Conservation (phyloP, 35 echinoderm and acorn worm genomes). For the Heliocidaris tuberculata region DNA sequence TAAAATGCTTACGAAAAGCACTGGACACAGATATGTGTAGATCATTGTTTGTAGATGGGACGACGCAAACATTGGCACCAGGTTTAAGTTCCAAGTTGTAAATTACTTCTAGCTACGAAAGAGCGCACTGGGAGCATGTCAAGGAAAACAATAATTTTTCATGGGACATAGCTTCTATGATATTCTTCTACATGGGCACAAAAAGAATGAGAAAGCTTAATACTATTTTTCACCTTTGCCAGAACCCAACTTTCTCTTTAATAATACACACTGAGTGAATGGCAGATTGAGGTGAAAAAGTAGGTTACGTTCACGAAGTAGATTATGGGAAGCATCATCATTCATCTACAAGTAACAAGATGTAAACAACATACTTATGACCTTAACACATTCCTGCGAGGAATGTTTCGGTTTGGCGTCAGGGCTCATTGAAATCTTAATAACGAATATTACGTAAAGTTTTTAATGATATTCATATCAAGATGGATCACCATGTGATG, state of each 20-base stretch:
- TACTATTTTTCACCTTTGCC: neutral
- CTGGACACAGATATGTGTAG: too few relatives aligned
- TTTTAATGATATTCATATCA: neutral
- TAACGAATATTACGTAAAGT: neutral
- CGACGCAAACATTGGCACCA: too few relatives aligned
- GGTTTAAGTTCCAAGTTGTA: too few relatives aligned
- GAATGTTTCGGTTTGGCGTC: neutral
- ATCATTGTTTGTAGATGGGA: too few relatives aligned
- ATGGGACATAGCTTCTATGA: too few relatives aligned
- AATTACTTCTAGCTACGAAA: too few relatives aligned
- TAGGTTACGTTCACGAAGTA: neutral
- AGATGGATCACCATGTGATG: neutral
- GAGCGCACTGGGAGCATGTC: too few relatives aligned
- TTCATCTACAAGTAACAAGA: neutral
- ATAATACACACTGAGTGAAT: neutral
- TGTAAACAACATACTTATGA: slow-evolving; percentile 18
- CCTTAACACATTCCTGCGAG: slow-evolving; percentile 7
- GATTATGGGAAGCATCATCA: neutral
- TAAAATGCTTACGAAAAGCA: too few relatives aligned
- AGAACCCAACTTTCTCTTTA: neutral
- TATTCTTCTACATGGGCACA: too few relatives aligned
- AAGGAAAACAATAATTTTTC: too few relatives aligned
- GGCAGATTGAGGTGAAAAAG: neutral
- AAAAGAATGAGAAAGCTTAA: too few relatives aligned
- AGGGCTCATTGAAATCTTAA: neutral